Base-by-base conservation (phyloP, 2,113 vertebrate genomes). In the Cheirogaleus medius region DNA sequence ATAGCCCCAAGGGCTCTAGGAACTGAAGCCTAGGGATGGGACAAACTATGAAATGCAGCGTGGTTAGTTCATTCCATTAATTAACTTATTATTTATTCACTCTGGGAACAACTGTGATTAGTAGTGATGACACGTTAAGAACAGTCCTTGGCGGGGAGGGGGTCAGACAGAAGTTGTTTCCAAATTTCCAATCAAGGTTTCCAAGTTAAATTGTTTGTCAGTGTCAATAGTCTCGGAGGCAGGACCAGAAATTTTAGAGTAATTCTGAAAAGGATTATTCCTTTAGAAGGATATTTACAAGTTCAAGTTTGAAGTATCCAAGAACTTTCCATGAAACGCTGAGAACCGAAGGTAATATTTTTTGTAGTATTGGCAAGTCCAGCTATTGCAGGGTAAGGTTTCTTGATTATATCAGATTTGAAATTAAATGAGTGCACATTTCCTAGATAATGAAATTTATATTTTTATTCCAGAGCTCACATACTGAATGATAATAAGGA, bases 341-440 rank as follows among this genome's bases (percentile, higher is more conserved):
- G n/a, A 93, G 44, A 44, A 29, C 42, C 56, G 56, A 97, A 89
- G 23, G 64, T 77, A 77, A 37, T 93, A 82, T 34, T 82, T 94
- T 97, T 93, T 29, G 20, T 39, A 54, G 10, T 34, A 58, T 44
- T 12, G 60, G 42, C 14, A 77, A 92, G 37, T 49, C 8, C 34
- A 42, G 63, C 34, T n/a, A 74, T 34, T 76, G 23, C 29, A 85
- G 44, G 82, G 17, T 34, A 92, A 94, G 7, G 1, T 82, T 95
- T 87, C 49, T 97, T 81, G 81, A 58, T 93, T 94, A 42, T 83
- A 56, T 95, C 94, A 84, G 42, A 69, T 74, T 94, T 96, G 52
- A 91, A 68, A 56, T 85, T 49, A 86, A 93, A 78, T 87, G 37
- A 66, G n/a, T 17, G 76, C n/a, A 66, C 25, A 92, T 64, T 96